Conservation (phyloP, 2,113 vertebrate genomes). For the Salvelinus fontinalis region DNA sequence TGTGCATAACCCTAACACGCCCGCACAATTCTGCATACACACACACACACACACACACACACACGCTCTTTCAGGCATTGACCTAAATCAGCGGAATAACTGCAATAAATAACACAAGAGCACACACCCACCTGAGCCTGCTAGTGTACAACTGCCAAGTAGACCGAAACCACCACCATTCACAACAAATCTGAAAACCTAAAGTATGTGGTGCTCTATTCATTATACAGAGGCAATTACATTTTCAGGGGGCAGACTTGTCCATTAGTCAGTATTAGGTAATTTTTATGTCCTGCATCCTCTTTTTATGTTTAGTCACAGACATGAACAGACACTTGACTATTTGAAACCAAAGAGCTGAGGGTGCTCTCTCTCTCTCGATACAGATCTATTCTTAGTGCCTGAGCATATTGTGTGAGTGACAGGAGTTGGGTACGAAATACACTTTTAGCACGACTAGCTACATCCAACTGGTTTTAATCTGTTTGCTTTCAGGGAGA, state of each 20-base stretch:
- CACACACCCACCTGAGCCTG: conserved; percentile 39
- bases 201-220: neutral
- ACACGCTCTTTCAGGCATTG: conserved; percentile 20
- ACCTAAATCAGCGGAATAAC: conserved; percentile 38
- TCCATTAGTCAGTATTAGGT: neutral
- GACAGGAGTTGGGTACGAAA: conserved; percentile 31
- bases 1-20: neutral
- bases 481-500: conserved; percentile 18
- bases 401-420: conserved; percentile 38
- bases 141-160: conserved; percentile 7
- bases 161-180: neutral
- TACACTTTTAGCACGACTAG: conserved; percentile 44
- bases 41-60: neutral
- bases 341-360: neutral
- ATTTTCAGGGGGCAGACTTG: neutral
- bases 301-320: neutral
- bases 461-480: conserved; percentile 29
- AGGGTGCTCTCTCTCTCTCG: no score
- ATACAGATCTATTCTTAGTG: conserved; percentile 8
- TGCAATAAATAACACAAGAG: conserved; percentile 28
- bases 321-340: neutral
- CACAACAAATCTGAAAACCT: neutral
- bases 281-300: no score
- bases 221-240: neutral
- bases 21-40: neutral